Base-by-base conservation (phyloP, 2,888 invertebrate species). In the Acanthosepion pharaonis region DNA sequence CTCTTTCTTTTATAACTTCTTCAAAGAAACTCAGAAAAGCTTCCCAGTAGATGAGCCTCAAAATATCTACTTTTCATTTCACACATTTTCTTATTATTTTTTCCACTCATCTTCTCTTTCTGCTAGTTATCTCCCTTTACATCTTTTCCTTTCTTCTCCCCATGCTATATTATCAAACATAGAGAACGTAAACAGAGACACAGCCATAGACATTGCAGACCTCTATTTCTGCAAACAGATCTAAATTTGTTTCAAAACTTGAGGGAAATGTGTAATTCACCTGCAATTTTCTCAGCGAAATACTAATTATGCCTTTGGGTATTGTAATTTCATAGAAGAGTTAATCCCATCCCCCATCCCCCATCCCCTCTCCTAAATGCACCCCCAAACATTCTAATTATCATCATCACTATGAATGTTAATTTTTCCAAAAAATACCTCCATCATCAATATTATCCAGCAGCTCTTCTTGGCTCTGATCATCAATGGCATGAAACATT, bases 251-350 rank as follows among this genome's bases (percentile, higher is more conserved):
- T 78, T 78, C 33, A 78, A 78, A 78, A 78, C 78, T 78, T 78
- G n/a, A 33, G 78, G 78, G 78, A 78, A 78, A 78, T 78, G 78
- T 23, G 3, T 78, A 78, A 78, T 78, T n/a, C 78, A n/a, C 78
- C n/a, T 78, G 78, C 33, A 78, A 78, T 78, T 78, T 78, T 78
- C 78, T 78, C 78, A 78, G 78, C n/a, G 33, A 78, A 78, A n/a
- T 33, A 78, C 78, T 78, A 78, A 78, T 78, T 78, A 78, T n/a
- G 78, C 78, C 78, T 78, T 78, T 78, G 78, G 78, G 78, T 78
- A 78, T 78, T 78, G 33, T 78, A 78, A 78, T 78, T 78, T 78
- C 78, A n/a, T 78, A n/a, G n/a, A 78, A 78, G n/a, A 3, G 78
- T 78, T 15, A 78, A 78, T 78, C 33, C n/a, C 4, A n/a, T 78